Percentiles rank a stretch among this genome's conserved stretches.
phyloP scores from a whole-genome alignment of 2,888 invertebrate species.

The Operophtera brumata region DNA sequence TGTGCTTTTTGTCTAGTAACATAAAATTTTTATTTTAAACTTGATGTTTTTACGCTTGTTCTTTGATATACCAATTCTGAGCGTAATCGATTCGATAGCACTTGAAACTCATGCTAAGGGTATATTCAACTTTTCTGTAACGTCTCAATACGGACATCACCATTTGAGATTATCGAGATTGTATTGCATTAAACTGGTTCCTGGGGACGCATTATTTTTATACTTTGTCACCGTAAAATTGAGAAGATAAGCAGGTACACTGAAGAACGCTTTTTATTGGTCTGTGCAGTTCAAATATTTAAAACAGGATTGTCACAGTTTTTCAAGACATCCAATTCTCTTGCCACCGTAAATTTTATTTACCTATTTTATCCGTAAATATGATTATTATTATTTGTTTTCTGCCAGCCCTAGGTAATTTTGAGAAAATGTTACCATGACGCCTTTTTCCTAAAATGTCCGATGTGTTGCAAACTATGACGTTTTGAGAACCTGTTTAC shows the following conservation, averaged over 20 bases:
- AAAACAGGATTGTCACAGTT: conserved; percentile 4
- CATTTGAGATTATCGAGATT: conserved; percentile 45
- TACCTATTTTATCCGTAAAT: no score
- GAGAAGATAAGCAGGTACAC: conserved; percentile 21
- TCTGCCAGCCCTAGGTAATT: no score
- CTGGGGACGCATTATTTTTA: conserved; percentile 22
- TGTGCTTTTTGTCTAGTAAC: no score
- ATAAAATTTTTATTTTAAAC: no score
- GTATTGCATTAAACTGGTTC: conserved; percentile 27
- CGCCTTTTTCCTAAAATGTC: no score
- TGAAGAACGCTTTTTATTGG: conserved; percentile 24
- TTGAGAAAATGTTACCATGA: no score
- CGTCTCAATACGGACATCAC: conserved; percentile 49
- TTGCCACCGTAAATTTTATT: neutral
- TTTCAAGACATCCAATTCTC: conserved; percentile 1
- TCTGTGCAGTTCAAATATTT: conserved; percentile 21
- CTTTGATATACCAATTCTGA: no score
- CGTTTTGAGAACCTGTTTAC: no score
- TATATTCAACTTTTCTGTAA: conserved; percentile 48
- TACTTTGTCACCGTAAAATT: conserved; percentile 30
- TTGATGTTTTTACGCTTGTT: no score
- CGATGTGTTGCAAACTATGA: no score
- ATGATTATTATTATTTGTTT: no score
- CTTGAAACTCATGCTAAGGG: conserved; percentile 10
- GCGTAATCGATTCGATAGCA: neutral